Evolutionary conservation across 2,797 vertebrate species (phyloP), one percentile per base, ranked within the genome.

Genomic region (Loriculus beryllinus): DNA sequence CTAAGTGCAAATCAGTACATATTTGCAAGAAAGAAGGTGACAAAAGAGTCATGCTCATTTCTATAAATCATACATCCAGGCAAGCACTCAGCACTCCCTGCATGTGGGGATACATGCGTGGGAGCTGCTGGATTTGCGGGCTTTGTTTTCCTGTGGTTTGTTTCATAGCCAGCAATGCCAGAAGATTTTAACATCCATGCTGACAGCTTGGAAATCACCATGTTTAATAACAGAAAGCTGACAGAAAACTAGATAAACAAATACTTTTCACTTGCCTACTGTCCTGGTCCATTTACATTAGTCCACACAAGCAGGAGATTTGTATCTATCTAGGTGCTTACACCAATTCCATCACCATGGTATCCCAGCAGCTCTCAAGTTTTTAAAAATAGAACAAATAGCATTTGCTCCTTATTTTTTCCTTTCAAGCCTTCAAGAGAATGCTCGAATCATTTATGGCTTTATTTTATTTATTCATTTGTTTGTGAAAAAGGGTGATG

Each of bases 361-460:
- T 45, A 92, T 54, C 91, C 39, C 45, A 43, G 57, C 59, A 68
- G 89, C 82, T 85, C 12, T 20, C 64, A 42, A 33, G 72, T 40
- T 82, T 25, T 91, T 88, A 92, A 93, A 96, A 94, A 93, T 78
- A 96, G 79, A 93, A 71, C 72, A 89, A 91, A 95, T 42, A 81
- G 52, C 84, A 54, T 91, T 92, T 94, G 25, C 79, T 86, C 67
- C 33, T 82, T 48, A 72, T 40, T 90, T 88, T 60, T 88, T 20
- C 79, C 79, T 86, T 59, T 52, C 56, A 35, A 63, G 84, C 47
- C 54, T 86, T 78, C 68, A 56, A 19, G 51, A 91, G 64, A 52
- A 52, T 1, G 57, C 64, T 80, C 10, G 0, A 33, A 45, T 78
- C 79, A 52, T 78, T 92, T 83, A 48, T 3, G 29, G 72, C 40